Evolutionary conservation across 2,888 invertebrate genomes (phyloP).

Genomic region (Drosophila affinis): DNA sequence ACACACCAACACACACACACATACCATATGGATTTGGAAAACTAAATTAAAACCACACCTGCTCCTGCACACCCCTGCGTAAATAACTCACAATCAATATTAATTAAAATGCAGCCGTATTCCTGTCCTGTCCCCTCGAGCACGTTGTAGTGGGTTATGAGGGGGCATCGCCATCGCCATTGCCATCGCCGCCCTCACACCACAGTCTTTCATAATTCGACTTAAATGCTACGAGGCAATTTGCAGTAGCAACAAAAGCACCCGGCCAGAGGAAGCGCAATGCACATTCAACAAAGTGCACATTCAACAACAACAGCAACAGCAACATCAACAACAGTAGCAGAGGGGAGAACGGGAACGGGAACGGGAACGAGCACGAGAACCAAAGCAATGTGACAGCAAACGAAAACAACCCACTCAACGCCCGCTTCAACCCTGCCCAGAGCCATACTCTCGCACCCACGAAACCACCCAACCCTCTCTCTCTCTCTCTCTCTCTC

Average conservation of each 20-base stretch:
- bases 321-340: constrained; percentile 16
- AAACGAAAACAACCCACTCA: constrained; percentile 39
- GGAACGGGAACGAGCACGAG: not conserved
- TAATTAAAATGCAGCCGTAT: constrained; percentile 77
- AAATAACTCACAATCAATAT: constrained; percentile 75
- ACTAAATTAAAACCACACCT: constrained; percentile 62
- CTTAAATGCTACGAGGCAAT: constrained; percentile 79
- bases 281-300: constrained; percentile 73
- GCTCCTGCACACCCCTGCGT: constrained; percentile 41
- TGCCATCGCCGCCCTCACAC: not conserved
- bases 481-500: constrained; percentile 11
- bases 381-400: constrained; percentile 45
- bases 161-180: not conserved
- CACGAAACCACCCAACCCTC: constrained; percentile 28
- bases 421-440: constrained; percentile 34
- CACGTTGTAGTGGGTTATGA: constrained; percentile 7
- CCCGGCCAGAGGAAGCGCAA: constrained; percentile 52
- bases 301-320: constrained; percentile 52
- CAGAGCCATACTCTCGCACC: constrained; percentile 1
- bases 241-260: constrained; percentile 62
- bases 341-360: not conserved
- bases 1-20: constrained; percentile 13
- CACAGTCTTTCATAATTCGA: constrained; percentile 71
- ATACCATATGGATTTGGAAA: constrained; percentile 41
- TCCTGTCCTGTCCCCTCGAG: constrained; percentile 36